phyloP scores from a whole-genome alignment of 1,140 invertebrate species.

The Trissolcus basalis region DNA sequence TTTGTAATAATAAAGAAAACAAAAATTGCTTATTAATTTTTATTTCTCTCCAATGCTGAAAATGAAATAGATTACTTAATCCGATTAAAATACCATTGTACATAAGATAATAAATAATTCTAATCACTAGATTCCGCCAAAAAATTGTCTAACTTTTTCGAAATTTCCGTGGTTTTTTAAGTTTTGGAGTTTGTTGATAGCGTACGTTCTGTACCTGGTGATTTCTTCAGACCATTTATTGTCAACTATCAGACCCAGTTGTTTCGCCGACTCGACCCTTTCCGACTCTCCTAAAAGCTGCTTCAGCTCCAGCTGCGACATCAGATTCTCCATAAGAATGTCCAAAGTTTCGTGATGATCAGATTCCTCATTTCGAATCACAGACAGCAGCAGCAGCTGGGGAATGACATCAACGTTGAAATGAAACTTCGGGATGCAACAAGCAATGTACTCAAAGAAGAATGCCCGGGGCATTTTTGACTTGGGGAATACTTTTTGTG shows the following conservation, averaged over 20 bases:
- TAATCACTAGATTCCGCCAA: too few species aligned
- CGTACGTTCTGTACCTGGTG: background rate
- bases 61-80: too few species aligned
- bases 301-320: background rate
- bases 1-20: too few species aligned
- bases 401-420: conserved; percentile 5
- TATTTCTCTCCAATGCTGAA: too few species aligned
- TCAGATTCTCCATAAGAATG: conserved; percentile 3
- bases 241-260: conserved; percentile 1
- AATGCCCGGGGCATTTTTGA: background rate
- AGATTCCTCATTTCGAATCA: background rate
- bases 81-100: too few species aligned
- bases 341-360: background rate
- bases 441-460: conserved; percentile 8
- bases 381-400: conserved; percentile 2
- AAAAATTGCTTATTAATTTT: too few species aligned
- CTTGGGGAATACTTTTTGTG: background rate
- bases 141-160: too few species aligned
- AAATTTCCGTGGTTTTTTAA: too few species aligned
- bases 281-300: background rate
- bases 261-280: background rate
- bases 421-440: conserved; percentile 4
- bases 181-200: background rate
- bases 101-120: too few species aligned
- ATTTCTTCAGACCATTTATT: conserved; percentile 3